Evolutionary conservation across 2,888 invertebrate species (phyloP), one percentile per base, ranked within the genome.

Genomic region (Nemoura dubitans): DNA sequence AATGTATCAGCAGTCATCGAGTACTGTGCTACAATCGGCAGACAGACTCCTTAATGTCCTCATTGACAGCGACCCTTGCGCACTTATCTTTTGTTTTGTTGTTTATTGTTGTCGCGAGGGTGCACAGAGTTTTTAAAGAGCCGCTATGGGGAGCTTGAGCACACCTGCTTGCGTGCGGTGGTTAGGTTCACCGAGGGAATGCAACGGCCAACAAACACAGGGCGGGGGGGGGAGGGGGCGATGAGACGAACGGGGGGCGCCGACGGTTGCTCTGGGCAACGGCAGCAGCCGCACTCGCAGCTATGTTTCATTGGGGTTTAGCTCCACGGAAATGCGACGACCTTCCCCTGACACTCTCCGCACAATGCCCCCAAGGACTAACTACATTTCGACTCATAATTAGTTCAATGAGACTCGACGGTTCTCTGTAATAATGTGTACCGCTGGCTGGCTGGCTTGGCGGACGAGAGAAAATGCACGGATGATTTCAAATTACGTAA

Each of bases 201-300:
- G 85, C 76, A 30, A 59, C 76, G 76, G 42, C 27, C 87, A 84
- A 86, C 85, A 76, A 86, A n/a, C 85, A 21, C 76, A 82, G 86
- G 29, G 83, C 81, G 76, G 59, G 7, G 77, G 83, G 77, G 82
- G 26, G 43, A 0, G 21, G 29, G 84, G 42, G 82, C 25, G 21
- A 21, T n/a, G 25, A 25, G 85, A 82, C 80, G 85, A 30, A 85
- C 43, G 78, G 80, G 86, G 59, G 85, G 76, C 83, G 80, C 59
- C 77, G 82, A 84, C 76, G 86, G 85, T 83, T 76, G 78, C 43
- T 59, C 76, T 84, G 80, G 81, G 82, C 82, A 59, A 21, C 59
- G 14, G 83, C 42, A 83, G 28, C 42, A 30, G 42, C 42, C 30
- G 83, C 42, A 21, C 30, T 25, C 30, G 42, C 42, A 83, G n/a